A percentile compares a stretch with the other conserved stretches of the same genome.
These are phyloP conservation scores for Melitaea athalia DNA, from an alignment of 2,888 invertebrate species.

Conservation along the genomic window DNA sequence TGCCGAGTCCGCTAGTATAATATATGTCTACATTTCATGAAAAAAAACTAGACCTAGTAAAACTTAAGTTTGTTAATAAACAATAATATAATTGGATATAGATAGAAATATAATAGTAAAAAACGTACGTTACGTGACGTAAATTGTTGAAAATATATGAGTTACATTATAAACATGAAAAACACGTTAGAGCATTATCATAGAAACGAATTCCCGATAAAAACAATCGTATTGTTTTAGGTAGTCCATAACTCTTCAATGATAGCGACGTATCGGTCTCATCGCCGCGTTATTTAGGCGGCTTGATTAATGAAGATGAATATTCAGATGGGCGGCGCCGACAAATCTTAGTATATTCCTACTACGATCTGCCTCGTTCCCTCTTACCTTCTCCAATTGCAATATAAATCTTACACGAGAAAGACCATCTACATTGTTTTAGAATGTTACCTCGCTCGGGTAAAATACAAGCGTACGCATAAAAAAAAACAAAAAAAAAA, in stretches of 20 bases:
- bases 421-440: conserved; percentile 40
- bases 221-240: conserved; percentile 26
- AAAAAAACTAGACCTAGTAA: no score
- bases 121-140: no score
- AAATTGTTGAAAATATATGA: not conserved
- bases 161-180: not conserved
- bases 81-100: no score
- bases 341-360: conserved; percentile 56
- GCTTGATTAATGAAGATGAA: conserved; percentile 72
- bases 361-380: conserved; percentile 52
- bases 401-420: conserved; percentile 64
- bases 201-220: not conserved
- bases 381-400: conserved; percentile 61
- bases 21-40: no score
- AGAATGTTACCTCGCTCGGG: conserved; percentile 16
- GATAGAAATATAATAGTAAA: no score
- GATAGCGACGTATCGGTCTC: conserved; percentile 59
- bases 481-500: conserved; percentile 1
- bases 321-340: conserved; percentile 54
- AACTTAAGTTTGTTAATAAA: no score
- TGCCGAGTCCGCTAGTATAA: no score
- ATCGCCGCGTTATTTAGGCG: conserved; percentile 60
- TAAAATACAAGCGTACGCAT: conserved; percentile 10
- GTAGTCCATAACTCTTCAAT: conserved; percentile 54
- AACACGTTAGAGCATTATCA: not conserved